Evolutionary conservation across 1,140 invertebrate species (phyloP).

Genomic region (Camponotus vicinus): DNA sequence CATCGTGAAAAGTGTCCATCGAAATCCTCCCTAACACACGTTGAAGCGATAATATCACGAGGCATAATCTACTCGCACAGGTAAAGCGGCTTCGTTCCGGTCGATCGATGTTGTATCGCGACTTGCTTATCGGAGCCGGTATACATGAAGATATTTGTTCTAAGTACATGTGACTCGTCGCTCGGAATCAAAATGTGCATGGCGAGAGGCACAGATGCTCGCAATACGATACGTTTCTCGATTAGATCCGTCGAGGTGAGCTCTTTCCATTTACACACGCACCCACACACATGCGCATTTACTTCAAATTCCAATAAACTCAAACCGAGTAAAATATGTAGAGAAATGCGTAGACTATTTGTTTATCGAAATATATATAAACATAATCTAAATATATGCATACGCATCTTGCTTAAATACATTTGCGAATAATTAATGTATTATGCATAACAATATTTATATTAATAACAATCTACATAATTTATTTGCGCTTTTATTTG

Average conservation of each 20-base stretch:
- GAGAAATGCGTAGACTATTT: background rate
- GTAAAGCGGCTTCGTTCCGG: conserved; percentile 10
- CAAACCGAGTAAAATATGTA: background rate
- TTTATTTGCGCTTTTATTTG: background rate
- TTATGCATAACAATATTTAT: background rate
- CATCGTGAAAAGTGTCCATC: conserved; percentile 2
- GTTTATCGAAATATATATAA: background rate
- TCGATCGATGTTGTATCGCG: conserved; percentile 19
- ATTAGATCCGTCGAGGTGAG: conserved; percentile 6
- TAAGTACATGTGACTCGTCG: conserved; percentile 15
- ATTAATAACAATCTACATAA: background rate
- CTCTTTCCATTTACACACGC: conserved; percentile 10
- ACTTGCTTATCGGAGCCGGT: background rate
- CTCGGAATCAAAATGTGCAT: conserved; percentile 22
- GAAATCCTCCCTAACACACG: background rate
- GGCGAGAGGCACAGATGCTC: conserved; percentile 10
- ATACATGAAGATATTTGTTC: conserved; percentile 43
- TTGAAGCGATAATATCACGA: conserved; percentile 5
- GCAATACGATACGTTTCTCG: conserved; percentile 30
- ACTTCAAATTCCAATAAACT: background rate
- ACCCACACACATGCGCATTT: background rate
- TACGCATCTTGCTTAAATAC: background rate
- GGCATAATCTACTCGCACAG: conserved; percentile 18
- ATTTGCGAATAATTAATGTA: background rate
- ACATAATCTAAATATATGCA: conserved; percentile 5